Base-by-base conservation (phyloP, 2,113 vertebrate species). In the Falcunculus frontatus region DNA sequence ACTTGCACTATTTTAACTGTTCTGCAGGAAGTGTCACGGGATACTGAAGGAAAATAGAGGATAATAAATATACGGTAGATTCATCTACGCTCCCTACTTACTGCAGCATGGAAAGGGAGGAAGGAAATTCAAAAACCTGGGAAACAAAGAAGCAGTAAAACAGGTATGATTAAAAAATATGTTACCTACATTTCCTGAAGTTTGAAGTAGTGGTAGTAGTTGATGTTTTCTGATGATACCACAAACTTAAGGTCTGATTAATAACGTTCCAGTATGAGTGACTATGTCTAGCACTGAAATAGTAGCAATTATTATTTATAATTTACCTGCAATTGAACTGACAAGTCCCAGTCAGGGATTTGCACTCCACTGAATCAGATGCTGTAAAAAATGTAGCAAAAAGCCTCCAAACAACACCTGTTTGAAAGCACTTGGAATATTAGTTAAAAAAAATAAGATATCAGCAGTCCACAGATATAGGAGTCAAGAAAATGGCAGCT, bases 281-380 rank as follows among this genome's bases (percentile, higher is more conserved):
- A 25, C 41, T 92, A 32, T n/a, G 13, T 72, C 44, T 91, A 82
- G 35, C 23, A 39, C 47, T 72, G 49, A 75, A 76, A 68, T 41
- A 53, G 13, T 62, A 76, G 11, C 37, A 90, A 65, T 80, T 89
- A 76, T 62, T 90, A 65, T 77, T 86, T 80, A 62, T 57, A 57
- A 78, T 82, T 84, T 94, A 75, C 11, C 39, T 87, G 21, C 10
- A 91, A 62, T 25, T 70, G 20, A 25, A 50, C 73, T 81, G 44
- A 65, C 53, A 84, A 70, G 5, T 67, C 50, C 16, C 22, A 87
- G 25, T 15, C 39, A 82, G 52, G 30, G 52, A 56, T 78, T 84
- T 77, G 6, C 52, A 75, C 13, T 47, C 15, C 63, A 41, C 23
- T 73, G 44, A 72, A 52, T 89, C 41, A 87, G 32, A 47, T 30